Evolutionary conservation across 2,113 vertebrate species (phyloP).

Genomic region (Scomber scombrus): DNA sequence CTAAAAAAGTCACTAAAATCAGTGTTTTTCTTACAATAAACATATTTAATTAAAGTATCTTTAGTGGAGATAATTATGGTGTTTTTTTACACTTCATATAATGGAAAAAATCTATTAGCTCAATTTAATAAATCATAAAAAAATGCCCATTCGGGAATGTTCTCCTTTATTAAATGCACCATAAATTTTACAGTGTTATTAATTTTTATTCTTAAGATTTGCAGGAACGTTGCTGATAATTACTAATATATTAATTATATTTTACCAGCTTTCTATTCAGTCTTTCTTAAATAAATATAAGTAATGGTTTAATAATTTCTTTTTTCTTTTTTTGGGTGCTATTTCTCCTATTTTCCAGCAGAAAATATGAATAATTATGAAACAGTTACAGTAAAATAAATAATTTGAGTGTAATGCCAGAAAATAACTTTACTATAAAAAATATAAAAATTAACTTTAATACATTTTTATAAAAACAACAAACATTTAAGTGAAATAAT

Average conservation of each 20-base stretch:
- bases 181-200: not conserved
- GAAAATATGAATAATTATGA: not conserved
- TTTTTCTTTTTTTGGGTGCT: not conserved
- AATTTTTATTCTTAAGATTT: not conserved
- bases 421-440: not conserved
- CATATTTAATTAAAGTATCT: not conserved
- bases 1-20: fast-evolving
- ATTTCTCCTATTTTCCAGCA: not conserved
- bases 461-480: no score
- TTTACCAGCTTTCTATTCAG: not conserved
- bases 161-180: not conserved
- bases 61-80: not conserved
- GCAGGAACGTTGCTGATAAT: not conserved
- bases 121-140: not conserved
- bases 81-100: not conserved
- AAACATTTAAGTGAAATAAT: not conserved
- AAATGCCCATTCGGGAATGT: not conserved
- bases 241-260: not conserved
- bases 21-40: not conserved
- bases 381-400: not conserved
- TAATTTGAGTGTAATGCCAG: not conserved
- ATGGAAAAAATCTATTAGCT: not conserved
- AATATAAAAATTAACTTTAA: not conserved
- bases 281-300: not conserved
- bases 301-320: not conserved